Evolutionary conservation across 2,888 invertebrate species (phyloP), one percentile per base, ranked within the genome.

Genomic region (Argynnis bischoffii): DNA sequence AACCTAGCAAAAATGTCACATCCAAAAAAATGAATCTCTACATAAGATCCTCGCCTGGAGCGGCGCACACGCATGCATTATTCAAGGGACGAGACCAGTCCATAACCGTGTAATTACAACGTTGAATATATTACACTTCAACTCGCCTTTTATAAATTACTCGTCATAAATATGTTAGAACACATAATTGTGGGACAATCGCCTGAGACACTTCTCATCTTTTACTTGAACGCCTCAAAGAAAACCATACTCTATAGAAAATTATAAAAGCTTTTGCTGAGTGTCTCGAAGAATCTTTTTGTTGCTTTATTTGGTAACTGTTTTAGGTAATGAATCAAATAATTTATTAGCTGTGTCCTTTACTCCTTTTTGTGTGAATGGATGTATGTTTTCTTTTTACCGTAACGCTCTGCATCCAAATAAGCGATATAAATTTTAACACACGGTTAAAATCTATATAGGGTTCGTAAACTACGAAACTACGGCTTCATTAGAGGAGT

Each of bases 71-170:
- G 68, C 81, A 84, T 86, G 78, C 82, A 86, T 87, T 81, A 86
- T 87, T 83, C 86, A 87, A 78, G 64, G 79, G 75, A 78, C 81
- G 77, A 64, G 78, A 77, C 79, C 77, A 81, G 81, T 75, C 77
- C 53, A 56, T 66, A 67, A 66, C 79, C 77, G 79, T 86, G 81
- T 86, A 86, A 87, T 88, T 86, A 87, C 83, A 77, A 79, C 77
- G 79, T 79, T 76, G 83, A 85, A 84, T 85, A 85, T 79, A 85
- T 85, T 84, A 84, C 77, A 69, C 67, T 77, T 79, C 73, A 78
- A 78, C 76, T 76, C 76, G 77, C 76, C 79, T 81, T 67, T 80
- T 78, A 82, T 83, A 79, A 81, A 81, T 82, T 76, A 78, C 76
- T 70, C 75, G 75, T 77, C 78, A 80, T 83, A 84, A 85, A 85